phyloP scores from a whole-genome alignment of 2,888 invertebrate genomes.

The Chloroclysta siterata region DNA sequence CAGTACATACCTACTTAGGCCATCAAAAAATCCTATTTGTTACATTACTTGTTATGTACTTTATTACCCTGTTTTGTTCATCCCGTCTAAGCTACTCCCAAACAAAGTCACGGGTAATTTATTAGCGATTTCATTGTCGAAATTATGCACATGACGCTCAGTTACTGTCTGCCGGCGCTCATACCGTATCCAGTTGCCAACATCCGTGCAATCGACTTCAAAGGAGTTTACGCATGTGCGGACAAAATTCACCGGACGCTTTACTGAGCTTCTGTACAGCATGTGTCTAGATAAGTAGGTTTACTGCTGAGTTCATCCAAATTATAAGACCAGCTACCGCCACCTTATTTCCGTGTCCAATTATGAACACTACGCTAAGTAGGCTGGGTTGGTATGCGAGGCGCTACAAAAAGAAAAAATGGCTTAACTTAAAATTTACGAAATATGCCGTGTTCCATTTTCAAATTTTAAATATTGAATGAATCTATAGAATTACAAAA shows the following conservation, averaged over 20 bases:
- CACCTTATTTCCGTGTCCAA: neutral
- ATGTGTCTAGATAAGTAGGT: neutral
- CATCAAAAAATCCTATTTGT: too few relatives aligned
- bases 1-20: too few relatives aligned
- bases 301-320: neutral
- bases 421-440: too few relatives aligned
- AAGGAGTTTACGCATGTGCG: slow-evolving; percentile 69
- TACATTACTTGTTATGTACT: too few relatives aligned
- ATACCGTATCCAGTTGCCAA: slow-evolving; percentile 27
- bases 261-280: slow-evolving; percentile 43
- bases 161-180: neutral
- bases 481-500: too few relatives aligned
- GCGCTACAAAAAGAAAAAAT: too few relatives aligned
- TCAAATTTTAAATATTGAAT: neutral
- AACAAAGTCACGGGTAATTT: neutral
- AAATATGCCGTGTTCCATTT: neutral
- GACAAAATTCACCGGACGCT: slow-evolving; percentile 52
- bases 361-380: too few relatives aligned
- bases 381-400: too few relatives aligned
- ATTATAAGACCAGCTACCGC: neutral
- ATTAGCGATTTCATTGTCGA: neutral
- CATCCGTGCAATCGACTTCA: slow-evolving; percentile 50
- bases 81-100: neutral
- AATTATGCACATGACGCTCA: slow-evolving; percentile 1
- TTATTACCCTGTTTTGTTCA: too few relatives aligned